Percentiles rank a stretch among this genome's conserved stretches.
These are phyloP conservation scores for Sarcophaga subvicina DNA, from an alignment of 2,888 invertebrate genomes.

Conservation along the genomic window DNA sequence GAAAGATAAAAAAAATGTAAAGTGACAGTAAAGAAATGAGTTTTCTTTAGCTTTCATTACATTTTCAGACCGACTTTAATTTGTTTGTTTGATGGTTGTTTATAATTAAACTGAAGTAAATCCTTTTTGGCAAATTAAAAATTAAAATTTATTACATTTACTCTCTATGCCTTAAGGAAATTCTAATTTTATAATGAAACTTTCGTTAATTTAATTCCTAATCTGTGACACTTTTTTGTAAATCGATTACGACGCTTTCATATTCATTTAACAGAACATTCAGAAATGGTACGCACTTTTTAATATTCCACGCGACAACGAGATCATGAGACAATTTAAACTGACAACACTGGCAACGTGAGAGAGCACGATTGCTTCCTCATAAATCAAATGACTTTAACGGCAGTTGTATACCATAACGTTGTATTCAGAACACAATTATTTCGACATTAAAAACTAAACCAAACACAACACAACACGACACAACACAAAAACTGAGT, in stretches of 20 bases:
- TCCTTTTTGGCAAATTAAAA: no score
- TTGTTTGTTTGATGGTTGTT: no score
- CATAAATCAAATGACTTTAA: slow-evolving; percentile 36
- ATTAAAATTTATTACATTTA: slow-evolving; percentile 18
- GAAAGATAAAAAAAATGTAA: slow-evolving; percentile 19
- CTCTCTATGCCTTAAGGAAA: slow-evolving; percentile 3
- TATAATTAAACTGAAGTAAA: no score
- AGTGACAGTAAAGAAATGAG: neutral
- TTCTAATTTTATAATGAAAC: slow-evolving; percentile 1
- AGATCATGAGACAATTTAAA: slow-evolving; percentile 53
- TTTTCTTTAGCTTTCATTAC: no score
- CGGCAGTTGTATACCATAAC: neutral
- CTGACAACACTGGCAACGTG: neutral
- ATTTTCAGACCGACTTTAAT: no score
- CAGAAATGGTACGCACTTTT: slow-evolving; percentile 15
- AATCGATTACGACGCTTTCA: neutral
- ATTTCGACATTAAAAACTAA: slow-evolving; percentile 15
- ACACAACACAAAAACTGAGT: neutral
- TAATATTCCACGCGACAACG: slow-evolving; percentile 14
- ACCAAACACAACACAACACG: neutral
- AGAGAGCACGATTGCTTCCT: neutral
- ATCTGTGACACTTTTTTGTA: slow-evolving; percentile 23
- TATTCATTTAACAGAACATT: neutral
- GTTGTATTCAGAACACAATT: slow-evolving; percentile 18
- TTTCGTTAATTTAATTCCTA: neutral